phyloP scores from a whole-genome alignment of 2,888 invertebrate genomes.

The Dichetophora obliterata region DNA sequence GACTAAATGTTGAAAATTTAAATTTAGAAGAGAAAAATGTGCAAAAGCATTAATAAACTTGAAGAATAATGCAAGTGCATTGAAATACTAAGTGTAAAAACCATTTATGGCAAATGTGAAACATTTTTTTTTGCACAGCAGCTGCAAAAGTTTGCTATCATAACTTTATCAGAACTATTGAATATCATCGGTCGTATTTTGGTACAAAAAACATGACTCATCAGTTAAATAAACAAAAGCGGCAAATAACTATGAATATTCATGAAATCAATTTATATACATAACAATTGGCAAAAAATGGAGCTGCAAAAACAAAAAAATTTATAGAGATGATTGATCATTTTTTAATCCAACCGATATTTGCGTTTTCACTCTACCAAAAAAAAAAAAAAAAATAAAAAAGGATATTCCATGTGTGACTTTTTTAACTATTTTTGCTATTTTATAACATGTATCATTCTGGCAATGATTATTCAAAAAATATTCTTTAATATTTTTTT shows the following conservation, averaged over 20 bases:
- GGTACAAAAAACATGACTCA: background rate
- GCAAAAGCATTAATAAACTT: no score
- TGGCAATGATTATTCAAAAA: constrained; percentile 35
- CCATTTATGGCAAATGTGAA: no score
- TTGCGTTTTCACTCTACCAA: constrained; percentile 35
- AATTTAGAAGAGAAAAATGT: no score
- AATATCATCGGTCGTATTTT: no score
- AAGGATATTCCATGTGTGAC: background rate
- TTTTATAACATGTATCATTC: constrained; percentile 19
- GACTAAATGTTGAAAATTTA: no score
- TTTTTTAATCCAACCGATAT: constrained; percentile 47
- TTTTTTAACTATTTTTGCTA: background rate
- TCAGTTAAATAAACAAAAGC: constrained; percentile 25
- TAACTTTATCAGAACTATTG: no score
- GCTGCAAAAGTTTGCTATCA: no score
- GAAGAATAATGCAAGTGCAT: no score
- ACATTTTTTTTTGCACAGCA: no score
- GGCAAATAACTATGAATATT: constrained; percentile 29
- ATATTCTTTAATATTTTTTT: background rate
- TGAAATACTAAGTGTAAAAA: no score
- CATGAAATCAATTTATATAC: constrained; percentile 26
- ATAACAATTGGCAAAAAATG: constrained; percentile 35
- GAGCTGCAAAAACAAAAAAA: constrained; percentile 43
- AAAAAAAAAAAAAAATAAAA: background rate
- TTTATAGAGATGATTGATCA: constrained; percentile 49